Conservation (phyloP, 2,797 vertebrate genomes). For the Crypturellus tataupa region DNA sequence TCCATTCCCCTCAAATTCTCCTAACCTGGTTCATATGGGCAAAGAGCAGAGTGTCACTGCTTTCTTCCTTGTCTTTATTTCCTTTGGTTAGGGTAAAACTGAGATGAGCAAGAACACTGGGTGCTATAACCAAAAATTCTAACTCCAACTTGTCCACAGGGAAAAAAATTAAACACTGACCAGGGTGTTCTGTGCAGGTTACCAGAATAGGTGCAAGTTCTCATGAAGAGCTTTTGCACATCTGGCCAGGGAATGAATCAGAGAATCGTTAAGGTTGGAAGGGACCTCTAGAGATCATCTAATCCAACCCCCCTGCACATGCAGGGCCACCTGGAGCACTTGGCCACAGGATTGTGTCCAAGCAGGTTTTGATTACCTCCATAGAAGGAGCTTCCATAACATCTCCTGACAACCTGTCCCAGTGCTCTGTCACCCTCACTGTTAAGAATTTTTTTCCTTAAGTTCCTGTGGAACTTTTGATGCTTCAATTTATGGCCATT, state of each 20-base stretch:
- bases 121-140: not conserved
- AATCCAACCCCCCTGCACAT: too few relatives aligned
- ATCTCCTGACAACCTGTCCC: too few relatives aligned
- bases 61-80: not conserved
- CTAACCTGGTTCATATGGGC: not conserved
- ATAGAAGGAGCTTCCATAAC: too few relatives aligned
- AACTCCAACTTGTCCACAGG: not conserved
- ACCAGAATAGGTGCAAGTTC: accelerated
- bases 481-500: too few relatives aligned
- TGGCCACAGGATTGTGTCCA: too few relatives aligned
- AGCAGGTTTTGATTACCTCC: too few relatives aligned
- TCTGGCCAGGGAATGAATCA: not conserved
- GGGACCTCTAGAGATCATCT: too few relatives aligned
- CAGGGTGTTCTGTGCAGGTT: not conserved
- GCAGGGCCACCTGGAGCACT: too few relatives aligned
- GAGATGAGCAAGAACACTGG: not conserved
- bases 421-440: too few relatives aligned
- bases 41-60: not conserved
- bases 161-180: not conserved
- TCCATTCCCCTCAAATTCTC: not conserved
- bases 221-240: not conserved
- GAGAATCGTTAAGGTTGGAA: too few relatives aligned
- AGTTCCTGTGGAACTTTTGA: too few relatives aligned
- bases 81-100: not conserved
- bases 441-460: too few relatives aligned